A percentile compares a stretch with the other conserved stretches of the same genome.
phyloP scores from a whole-genome alignment of 37 sponge, comb jelly and placozoan genomes.

The Haliclona indistincta region DNA sequence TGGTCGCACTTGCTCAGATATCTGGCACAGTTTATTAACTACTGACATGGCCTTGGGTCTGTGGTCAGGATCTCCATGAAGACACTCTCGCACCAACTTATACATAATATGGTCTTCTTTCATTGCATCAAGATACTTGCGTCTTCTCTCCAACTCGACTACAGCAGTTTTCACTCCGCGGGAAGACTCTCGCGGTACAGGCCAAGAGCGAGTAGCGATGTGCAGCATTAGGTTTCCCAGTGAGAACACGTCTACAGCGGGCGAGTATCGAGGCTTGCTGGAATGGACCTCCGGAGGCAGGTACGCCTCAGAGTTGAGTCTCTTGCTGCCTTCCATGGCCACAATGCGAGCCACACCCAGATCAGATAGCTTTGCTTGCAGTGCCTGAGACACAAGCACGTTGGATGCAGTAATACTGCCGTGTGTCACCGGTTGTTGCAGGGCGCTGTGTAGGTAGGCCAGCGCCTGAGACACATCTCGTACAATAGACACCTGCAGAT shows the following conservation, averaged over 20 bases:
- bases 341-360: background rate
- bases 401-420: background rate
- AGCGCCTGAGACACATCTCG: constrained; percentile 2
- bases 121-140: constrained; percentile 25
- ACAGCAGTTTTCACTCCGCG: background rate
- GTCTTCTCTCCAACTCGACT: constrained; percentile 40
- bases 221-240: constrained; percentile 46
- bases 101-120: constrained; percentile 34
- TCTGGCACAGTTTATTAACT: background rate
- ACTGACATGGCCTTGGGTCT: constrained; percentile 11
- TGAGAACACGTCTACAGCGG: constrained; percentile 18
- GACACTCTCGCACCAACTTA: constrained; percentile 30
- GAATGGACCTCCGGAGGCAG: background rate
- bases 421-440: background rate
- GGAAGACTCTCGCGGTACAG: constrained; percentile 42
- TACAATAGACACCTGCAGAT: background rate
- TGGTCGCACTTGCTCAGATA: background rate
- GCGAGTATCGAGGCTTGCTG: background rate
- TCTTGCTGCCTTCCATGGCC: background rate
- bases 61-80: constrained; percentile 35
- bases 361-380: background rate
- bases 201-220: constrained; percentile 39
- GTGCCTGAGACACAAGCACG: background rate
- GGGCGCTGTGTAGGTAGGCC: background rate
- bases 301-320: background rate